phyloP scores from a whole-genome alignment of 2,797 vertebrate species.

The Acanthis flammea region DNA sequence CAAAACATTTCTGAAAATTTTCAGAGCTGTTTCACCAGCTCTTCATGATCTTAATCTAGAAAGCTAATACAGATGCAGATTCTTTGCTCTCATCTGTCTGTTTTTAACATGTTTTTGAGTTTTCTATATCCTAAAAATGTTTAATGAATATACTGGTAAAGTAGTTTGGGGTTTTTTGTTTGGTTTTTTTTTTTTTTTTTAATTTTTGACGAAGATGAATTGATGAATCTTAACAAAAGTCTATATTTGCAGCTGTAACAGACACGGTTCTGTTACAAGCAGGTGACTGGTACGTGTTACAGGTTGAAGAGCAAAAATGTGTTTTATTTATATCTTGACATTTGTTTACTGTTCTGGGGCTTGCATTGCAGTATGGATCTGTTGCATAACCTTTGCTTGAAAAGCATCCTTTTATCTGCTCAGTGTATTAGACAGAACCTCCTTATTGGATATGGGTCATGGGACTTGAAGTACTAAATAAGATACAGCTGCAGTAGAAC shows the following conservation, averaged over 20 bases:
- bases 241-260: background rate
- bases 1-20: background rate
- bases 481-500: constrained; percentile 14
- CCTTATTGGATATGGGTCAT: constrained; percentile 41
- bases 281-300: accelerated
- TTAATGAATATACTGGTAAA: background rate
- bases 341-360: background rate
- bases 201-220: background rate
- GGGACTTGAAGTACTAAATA: constrained; percentile 26
- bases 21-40: background rate
- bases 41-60: background rate
- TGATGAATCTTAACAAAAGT: background rate
- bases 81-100: background rate
- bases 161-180: background rate
- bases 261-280: background rate
- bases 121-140: background rate
- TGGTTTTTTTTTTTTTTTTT: no score
- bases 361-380: background rate
- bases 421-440: constrained; percentile 34
- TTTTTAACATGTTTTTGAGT: background rate
- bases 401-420: constrained; percentile 49
- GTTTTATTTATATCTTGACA: background rate
- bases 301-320: background rate
- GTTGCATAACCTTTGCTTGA: constrained; percentile 33
- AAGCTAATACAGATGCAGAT: background rate